Percentiles rank a stretch among this genome's conserved stretches.
Evolutionary conservation across 2,113 vertebrate species (phyloP).

Genomic region (Hippopotamus amphibius): DNA sequence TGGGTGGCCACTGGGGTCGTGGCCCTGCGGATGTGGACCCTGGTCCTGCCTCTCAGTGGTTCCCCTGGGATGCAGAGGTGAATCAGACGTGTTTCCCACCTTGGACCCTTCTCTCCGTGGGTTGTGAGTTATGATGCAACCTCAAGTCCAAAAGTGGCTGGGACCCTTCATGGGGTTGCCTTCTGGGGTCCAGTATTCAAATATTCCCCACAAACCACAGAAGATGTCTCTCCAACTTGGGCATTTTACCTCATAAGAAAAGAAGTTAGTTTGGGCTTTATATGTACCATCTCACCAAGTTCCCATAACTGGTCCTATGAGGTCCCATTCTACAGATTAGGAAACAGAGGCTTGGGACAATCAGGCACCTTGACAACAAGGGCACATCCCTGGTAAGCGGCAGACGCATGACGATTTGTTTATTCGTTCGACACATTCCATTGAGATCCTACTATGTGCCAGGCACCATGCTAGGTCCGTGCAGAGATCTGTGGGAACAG

Average conservation of each 20-base stretch:
- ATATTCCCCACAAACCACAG: neutral
- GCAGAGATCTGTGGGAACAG: no score
- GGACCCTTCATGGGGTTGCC: neutral
- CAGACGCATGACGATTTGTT: accelerated
- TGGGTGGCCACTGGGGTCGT: neutral
- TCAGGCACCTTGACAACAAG: neutral
- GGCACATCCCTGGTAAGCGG: neutral
- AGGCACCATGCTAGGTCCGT: accelerated
- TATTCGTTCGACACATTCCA: accelerated
- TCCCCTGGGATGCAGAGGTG: neutral
- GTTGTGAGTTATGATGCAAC: neutral
- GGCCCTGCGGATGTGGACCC: neutral
- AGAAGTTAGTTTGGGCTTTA: neutral
- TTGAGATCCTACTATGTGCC: neutral
- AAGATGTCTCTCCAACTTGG: neutral
- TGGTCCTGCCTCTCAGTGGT: neutral
- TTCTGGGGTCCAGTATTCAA: neutral
- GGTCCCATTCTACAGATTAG: neutral
- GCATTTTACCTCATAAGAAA: neutral
- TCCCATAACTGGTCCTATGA: neutral
- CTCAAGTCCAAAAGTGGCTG: neutral
- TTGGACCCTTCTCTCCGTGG: neutral
- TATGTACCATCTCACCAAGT: neutral
- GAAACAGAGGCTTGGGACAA: neutral
- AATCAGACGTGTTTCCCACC: neutral